Percentiles rank a stretch among this genome's conserved stretches.
phyloP scores from a whole-genome alignment of 2,888 invertebrate genomes.

The Laspeyria flexula region DNA sequence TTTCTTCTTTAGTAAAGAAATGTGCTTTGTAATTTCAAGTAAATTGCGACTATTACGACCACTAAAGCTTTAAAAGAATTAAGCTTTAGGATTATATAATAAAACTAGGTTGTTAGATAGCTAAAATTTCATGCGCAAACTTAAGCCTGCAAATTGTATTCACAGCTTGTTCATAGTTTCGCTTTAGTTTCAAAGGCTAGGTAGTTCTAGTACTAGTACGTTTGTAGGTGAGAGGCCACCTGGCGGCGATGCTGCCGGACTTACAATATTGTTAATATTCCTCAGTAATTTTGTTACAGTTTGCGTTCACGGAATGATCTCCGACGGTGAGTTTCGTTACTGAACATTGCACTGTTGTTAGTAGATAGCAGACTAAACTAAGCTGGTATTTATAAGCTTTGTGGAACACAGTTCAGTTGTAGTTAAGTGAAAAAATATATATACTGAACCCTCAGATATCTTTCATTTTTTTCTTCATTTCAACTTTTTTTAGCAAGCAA shows the following conservation, averaged over 20 bases:
- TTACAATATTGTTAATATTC: constrained; percentile 45
- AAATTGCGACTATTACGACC: too few relatives aligned
- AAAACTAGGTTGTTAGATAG: too few relatives aligned
- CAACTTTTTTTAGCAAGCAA: too few relatives aligned
- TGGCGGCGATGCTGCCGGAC: constrained; percentile 17
- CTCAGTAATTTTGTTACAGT: constrained; percentile 39
- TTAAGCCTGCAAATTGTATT: constrained; percentile 23
- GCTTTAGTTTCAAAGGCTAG: constrained; percentile 39
- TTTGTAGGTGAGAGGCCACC: constrained; percentile 29
- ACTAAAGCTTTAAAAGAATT: not conserved
- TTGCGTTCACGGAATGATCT: constrained; percentile 23
- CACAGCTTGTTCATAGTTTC: constrained; percentile 23
- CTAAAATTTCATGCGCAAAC: constrained; percentile 4
- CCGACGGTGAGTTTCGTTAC: constrained; percentile 22
- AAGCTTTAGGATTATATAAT: too few relatives aligned
- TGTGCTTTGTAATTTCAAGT: too few relatives aligned
- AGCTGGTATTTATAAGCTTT: not conserved
- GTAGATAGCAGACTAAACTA: not conserved
- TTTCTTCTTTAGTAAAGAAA: too few relatives aligned
- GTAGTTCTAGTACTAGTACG: constrained; percentile 24
- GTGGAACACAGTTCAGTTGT: too few relatives aligned
- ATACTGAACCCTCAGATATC: too few relatives aligned
- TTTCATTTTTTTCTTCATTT: too few relatives aligned
- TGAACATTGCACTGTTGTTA: constrained; percentile 13
- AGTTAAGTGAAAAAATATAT: too few relatives aligned